These are phyloP conservation scores for Drosophila nannoptera DNA, from an alignment of 1,140 invertebrate species.

Conservation along the genomic window DNA sequence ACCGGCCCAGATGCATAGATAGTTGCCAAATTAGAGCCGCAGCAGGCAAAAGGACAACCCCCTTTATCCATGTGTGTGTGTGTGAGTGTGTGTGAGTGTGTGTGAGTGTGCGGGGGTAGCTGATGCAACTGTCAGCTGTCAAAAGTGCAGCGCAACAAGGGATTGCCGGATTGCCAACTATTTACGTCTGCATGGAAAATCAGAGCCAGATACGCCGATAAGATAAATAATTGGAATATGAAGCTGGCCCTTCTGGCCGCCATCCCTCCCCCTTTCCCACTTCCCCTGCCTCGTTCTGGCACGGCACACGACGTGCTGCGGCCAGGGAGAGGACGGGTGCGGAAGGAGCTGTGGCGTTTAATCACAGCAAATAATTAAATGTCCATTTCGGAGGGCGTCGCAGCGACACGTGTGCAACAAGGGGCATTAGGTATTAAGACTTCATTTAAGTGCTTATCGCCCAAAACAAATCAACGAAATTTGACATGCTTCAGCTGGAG, in stretches of 20 bases:
- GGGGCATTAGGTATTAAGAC: conserved; percentile 78
- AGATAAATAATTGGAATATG: conserved; percentile 78
- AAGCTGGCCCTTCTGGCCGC: conserved; percentile 47
- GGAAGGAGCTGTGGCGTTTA: conserved; percentile 40
- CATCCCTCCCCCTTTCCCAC: background rate
- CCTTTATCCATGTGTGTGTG: too few relatives aligned
- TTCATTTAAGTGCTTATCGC: conserved; percentile 79
- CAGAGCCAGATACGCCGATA: conserved; percentile 64
- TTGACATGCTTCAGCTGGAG: background rate
- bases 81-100: too few relatives aligned
- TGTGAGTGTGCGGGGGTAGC: background rate
- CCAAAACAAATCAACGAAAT: conserved; percentile 73
- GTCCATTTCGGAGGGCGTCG: conserved; percentile 72
- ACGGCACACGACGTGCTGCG: conserved; percentile 40
- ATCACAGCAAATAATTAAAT: conserved; percentile 79
- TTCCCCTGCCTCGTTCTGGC: too few relatives aligned
- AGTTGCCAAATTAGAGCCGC: conserved; percentile 33
- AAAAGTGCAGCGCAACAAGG: conserved; percentile 38
- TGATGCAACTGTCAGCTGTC: conserved; percentile 65
- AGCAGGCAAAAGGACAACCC: conserved; percentile 2
- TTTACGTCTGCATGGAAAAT: conserved; percentile 41
- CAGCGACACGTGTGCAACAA: conserved; percentile 77
- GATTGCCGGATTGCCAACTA: conserved; percentile 21
- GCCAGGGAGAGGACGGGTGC: background rate
- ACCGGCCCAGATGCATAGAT: conserved; percentile 27